Percentiles rank a stretch among this genome's conserved stretches.
These are phyloP conservation scores for Polyommatus icarus DNA, from an alignment of 2,888 invertebrate species.

Conservation along the genomic window DNA sequence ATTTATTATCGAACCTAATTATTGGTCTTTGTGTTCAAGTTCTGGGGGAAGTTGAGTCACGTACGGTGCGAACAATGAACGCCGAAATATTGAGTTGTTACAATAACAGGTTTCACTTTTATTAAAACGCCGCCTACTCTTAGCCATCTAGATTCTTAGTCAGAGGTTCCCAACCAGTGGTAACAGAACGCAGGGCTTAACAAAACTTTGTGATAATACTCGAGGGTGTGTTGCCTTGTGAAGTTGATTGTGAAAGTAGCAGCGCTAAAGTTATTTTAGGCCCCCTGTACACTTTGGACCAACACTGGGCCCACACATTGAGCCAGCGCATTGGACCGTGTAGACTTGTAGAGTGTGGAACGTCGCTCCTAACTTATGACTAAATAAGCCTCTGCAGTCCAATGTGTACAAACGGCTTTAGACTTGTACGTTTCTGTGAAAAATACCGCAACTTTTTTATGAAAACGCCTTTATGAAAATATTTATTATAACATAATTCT, in stretches of 20 bases:
- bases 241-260: no score
- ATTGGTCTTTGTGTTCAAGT: slow-evolving; percentile 76
- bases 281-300: no score
- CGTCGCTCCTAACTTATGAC: no score
- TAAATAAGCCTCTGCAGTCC: no score
- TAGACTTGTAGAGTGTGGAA: no score
- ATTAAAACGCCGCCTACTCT: slow-evolving; percentile 13
- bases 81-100: slow-evolving; percentile 56
- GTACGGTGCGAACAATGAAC: slow-evolving; percentile 57
- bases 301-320: no score
- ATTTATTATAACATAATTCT: slow-evolving; percentile 26
- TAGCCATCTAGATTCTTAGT: not conserved
- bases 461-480: slow-evolving; percentile 3
- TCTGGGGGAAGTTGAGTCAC: slow-evolving; percentile 60
- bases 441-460: not conserved
- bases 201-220: no score
- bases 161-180: no score
- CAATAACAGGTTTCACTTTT: slow-evolving; percentile 36
- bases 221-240: no score
- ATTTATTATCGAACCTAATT: slow-evolving; percentile 72
- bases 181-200: no score
- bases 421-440: not conserved
- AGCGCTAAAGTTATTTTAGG: no score
- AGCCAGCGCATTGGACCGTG: no score
- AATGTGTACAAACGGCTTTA: not conserved